Evolutionary conservation across 2,888 invertebrate genomes (phyloP), one percentile per base, ranked within the genome.

Genomic region (Eremobia ochroleuca): DNA sequence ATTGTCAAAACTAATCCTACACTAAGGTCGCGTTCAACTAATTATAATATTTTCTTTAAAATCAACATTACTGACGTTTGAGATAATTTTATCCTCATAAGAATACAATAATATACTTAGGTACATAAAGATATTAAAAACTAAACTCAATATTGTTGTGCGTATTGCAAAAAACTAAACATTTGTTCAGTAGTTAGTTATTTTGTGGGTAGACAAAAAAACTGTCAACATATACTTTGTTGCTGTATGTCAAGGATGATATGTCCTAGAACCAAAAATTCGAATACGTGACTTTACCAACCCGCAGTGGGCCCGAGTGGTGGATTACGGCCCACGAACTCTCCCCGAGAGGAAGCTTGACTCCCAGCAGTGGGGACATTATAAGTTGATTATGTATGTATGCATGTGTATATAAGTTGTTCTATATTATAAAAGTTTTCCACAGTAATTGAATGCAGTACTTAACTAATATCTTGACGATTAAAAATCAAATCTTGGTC

Each of bases 21-120:
- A 13, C 4, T 70, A 72, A 81, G 77, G 73, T 34, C 68, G 43
- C 46, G n/a, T 31, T 40, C 58, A 79, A 28, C 1, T 49, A 58
- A 65, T 65, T 78, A 62, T n/a, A 37, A 64, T 37, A 37, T 34
- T 25, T 21, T 34, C 21, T 61, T 34, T 5, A 58, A 58, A 34
- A 62, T 5, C 34, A 34, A 0, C 11, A 28, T 58, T 6, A 58
- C 28, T 28, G 15, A 58, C 6, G 28, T 15, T 31, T 28, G 28
- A 31, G 28, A 31, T 58, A 58, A 58, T 15, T 58, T 58, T 18
- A 28, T 58, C 13, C 28, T 58, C 52, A 49, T 49, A 49, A 25
- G 9, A 9, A 52, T 55, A 11, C 9, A 9, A 21, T 52, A 25
- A 52, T 52, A 4, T 11, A 40, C 43, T 43, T 43, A n/a, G n/a